Evolutionary conservation across 1,140 invertebrate genomes (phyloP).

Genomic region (Plutomurus gul): DNA sequence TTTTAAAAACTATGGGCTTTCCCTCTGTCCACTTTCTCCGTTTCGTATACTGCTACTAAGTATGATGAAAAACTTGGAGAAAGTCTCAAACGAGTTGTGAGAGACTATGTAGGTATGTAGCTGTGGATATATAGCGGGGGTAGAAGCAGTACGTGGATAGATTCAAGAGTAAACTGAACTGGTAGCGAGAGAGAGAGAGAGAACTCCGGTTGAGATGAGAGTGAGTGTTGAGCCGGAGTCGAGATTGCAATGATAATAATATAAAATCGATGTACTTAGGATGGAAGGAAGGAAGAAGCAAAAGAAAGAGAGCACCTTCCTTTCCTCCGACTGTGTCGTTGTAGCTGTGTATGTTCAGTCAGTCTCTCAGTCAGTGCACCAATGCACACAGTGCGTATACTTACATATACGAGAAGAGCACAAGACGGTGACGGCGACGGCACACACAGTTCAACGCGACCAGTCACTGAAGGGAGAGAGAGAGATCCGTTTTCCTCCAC

Average conservation of each 20-base stretch:
- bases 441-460: background rate
- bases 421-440: no score
- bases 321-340: background rate
- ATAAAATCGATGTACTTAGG: slow-evolving; percentile 23
- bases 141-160: slow-evolving; percentile 28
- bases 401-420: no score
- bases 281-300: slow-evolving; percentile 2
- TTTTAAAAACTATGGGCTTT: slow-evolving; percentile 23
- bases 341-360: background rate
- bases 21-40: background rate
- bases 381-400: background rate
- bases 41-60: background rate
- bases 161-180: slow-evolving; percentile 21
- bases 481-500: background rate
- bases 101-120: no score
- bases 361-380: background rate
- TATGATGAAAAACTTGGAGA: slow-evolving; percentile 16
- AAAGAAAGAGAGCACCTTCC: background rate
- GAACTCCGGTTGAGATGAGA: background rate
- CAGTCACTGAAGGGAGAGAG: no score
- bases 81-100: no score
- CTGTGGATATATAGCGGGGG: no score
- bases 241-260: slow-evolving; percentile 30
- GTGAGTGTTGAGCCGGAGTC: slow-evolving; percentile 17
- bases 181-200: no score